Evolutionary conservation across 2,888 invertebrate genomes (phyloP), one percentile per base, ranked within the genome.

Genomic region (Zaprionus bogoriensis): DNA sequence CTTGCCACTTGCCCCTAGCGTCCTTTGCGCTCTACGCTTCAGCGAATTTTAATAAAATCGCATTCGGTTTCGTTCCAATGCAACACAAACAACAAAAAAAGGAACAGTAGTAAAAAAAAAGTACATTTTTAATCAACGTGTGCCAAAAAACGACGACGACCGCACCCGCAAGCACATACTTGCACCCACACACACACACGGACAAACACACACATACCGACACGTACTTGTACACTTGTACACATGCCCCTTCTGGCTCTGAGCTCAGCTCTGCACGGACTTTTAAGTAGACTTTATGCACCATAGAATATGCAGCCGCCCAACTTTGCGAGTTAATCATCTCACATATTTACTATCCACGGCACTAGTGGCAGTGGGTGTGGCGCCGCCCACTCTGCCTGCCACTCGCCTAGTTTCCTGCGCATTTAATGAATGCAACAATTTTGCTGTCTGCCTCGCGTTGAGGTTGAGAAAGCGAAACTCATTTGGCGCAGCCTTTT

Each of bases 371-470:
- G 12, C 20, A 23, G 62, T 45, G 41, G 48, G 45, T 25, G 47
- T 53, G 50, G 42, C 45, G 0, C 14, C n/a, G 3, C 20, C 17
- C 30, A 12, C 30, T 12, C 23, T n/a, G n/a, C n/a, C n/a, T n/a
- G n/a, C n/a, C n/a, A n/a, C n/a, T 14, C 14, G 5, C 4, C 2
- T 20, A 4, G 5, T 20, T 32, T 10, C 3, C 27, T 20, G 9
- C 22, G 52, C 67, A 63, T 72, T 68, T 77, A 76, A 83, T 86
- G 67, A 69, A 69, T 77, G 62, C 82, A 64, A 60, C 52, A 23
- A 54, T 77, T 62, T 51, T 51, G 23, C 53, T 48, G 51, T 42
- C 19, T 42, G 32, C 38, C 44, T 45, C 22, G 36, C 41, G 47
- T 59, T 53, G 22, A 6, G 17, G 38, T n/a, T n/a, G 10, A 4